Evolutionary conservation across 2,797 vertebrate genomes (phyloP).

Genomic region (Triplophysa yarkandensis): DNA sequence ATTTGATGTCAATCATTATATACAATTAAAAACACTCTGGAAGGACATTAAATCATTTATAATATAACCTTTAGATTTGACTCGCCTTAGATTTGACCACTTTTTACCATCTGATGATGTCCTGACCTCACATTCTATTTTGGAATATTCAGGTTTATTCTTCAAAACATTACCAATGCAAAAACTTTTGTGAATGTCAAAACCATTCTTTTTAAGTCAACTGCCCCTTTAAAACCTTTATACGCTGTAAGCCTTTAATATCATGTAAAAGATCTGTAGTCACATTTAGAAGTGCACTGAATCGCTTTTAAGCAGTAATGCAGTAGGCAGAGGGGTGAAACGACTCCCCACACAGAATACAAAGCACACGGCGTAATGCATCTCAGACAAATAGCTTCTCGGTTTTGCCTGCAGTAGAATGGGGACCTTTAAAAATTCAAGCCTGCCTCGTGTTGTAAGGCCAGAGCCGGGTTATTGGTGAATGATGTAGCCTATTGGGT

Average conservation of each 20-base stretch:
- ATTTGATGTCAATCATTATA: neutral
- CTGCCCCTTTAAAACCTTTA: neutral
- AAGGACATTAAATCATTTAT: no score
- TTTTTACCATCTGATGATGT: neutral
- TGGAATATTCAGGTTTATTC: neutral
- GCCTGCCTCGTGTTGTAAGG: constrained; percentile 64
- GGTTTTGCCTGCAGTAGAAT: constrained; percentile 65
- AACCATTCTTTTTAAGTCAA: no score
- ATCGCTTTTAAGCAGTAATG: constrained; percentile 65
- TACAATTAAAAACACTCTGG: neutral
- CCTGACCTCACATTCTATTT: neutral
- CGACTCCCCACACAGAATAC: constrained; percentile 48
- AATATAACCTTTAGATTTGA: no score
- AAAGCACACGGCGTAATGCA: constrained; percentile 67
- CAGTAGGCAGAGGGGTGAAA: constrained; percentile 27
- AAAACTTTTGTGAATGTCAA: neutral
- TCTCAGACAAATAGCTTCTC: constrained; percentile 67
- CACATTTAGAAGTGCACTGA: constrained; percentile 56
- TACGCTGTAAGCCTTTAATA: constrained; percentile 38
- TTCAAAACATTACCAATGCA: neutral
- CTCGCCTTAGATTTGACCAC: neutral
- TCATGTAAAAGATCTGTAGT: constrained; percentile 49
- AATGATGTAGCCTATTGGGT: constrained; percentile 63
- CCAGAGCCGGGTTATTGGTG: constrained; percentile 47
- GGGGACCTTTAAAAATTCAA: constrained; percentile 71